A percentile compares a stretch with the other conserved stretches of the same genome.
Evolutionary conservation across 2,888 invertebrate species (phyloP).

Genomic region (Eumerus sabulonum): DNA sequence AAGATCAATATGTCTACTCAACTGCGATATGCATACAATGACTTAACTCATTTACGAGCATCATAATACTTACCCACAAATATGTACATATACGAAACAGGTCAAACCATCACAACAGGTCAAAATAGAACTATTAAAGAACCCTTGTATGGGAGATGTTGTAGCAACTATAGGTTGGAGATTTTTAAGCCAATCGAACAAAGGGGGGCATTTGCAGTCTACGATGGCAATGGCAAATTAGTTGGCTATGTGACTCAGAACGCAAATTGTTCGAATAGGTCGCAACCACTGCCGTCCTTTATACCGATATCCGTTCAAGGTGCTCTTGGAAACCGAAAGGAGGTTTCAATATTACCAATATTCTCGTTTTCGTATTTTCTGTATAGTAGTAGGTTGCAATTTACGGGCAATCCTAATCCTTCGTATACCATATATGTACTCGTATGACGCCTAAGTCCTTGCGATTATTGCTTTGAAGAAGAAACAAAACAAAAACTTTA

Average conservation of each 20-base stretch:
- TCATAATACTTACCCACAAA: slow-evolving; percentile 44
- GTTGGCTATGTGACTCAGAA: slow-evolving; percentile 36
- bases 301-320: slow-evolving; percentile 44
- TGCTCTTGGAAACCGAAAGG: slow-evolving; percentile 30
- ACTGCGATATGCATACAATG: not conserved
- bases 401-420: no score
- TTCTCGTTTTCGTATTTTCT: slow-evolving; percentile 44
- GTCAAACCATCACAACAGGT: slow-evolving; percentile 25
- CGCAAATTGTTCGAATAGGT: slow-evolving; percentile 36
- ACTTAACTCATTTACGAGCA: slow-evolving; percentile 16
- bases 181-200: slow-evolving; percentile 27
- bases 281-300: slow-evolving; percentile 5
- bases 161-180: slow-evolving; percentile 34
- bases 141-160: slow-evolving; percentile 22
- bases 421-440: not conserved
- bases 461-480: not conserved
- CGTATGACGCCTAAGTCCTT: not conserved
- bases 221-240: slow-evolving; percentile 30
- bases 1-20: slow-evolving; percentile 46
- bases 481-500: slow-evolving; percentile 18
- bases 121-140: slow-evolving; percentile 5
- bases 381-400: slow-evolving; percentile 29
- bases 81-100: slow-evolving; percentile 19
- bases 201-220: slow-evolving; percentile 27
- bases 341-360: no score